Evolutionary conservation across 2,888 invertebrate species (phyloP), one percentile per base, ranked within the genome.

Genomic region (Pachymerium ferrugineum): DNA sequence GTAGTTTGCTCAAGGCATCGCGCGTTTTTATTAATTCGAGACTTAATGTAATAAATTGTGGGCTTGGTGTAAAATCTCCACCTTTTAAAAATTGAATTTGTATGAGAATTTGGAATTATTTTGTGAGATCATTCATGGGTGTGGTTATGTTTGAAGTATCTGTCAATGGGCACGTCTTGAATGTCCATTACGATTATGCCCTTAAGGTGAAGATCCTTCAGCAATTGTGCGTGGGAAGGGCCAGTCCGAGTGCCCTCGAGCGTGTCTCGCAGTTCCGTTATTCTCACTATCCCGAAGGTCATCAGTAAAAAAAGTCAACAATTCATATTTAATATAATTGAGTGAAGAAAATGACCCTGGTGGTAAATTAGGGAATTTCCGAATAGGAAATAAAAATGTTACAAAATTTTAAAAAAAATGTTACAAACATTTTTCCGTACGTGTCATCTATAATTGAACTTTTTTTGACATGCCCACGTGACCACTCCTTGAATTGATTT

Each of bases 281-380:
- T 62, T 62, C 62, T 62, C 62, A 25, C 62, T 62, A 62, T 62
- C 62, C 62, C 62, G 62, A 62, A 62, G 62, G 62, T 62, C 62
- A 62, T 62, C 62, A 5, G 12, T n/a, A n/a, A n/a, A n/a, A 62
- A 62, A 62, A 62, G 62, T 62, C 62, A 62, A 62, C 62, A 62
- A 62, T 62, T 62, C 62, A 62, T 62, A 62, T 19, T 62, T 62
- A 25, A 12, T 3, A 28, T 62, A n/a, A n/a, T 54, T 25, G 28
- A 6, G 16, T 47, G 19, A 12, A 10, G 1, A 28, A 12, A 62
- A 28, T 62, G 25, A 25, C 62, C 62, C 28, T 54, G 47, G 62
- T 28, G 62, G n/a, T n/a, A n/a, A n/a, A n/a, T n/a, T n/a, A n/a
- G n/a, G n/a, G n/a, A n/a, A n/a, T n/a, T n/a, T n/a, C n/a, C n/a